Evolutionary conservation across 2,797 vertebrate genomes (phyloP).

Genomic region (Pangasius sanitwongsei): DNA sequence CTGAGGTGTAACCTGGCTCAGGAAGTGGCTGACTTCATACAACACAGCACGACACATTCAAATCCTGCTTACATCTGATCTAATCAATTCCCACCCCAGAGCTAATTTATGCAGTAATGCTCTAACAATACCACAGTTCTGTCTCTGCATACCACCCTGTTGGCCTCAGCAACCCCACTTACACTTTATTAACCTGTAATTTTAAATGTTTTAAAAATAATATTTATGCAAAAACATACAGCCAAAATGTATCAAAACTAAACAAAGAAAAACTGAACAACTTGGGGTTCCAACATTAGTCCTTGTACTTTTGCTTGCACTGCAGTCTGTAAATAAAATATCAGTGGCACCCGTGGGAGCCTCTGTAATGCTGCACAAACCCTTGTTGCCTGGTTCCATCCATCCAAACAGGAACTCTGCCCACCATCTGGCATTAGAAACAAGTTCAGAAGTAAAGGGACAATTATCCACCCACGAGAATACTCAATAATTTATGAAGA

Average conservation of each 20-base stretch:
- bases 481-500: not conserved
- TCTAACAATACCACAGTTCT: not conserved
- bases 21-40: not conserved
- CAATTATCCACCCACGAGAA: not conserved
- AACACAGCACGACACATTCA: not conserved
- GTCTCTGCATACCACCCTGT: not conserved
- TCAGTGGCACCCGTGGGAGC: not conserved
- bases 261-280: not conserved
- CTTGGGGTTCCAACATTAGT: not conserved
- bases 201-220: not conserved
- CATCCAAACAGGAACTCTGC: not conserved
- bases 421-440: constrained; percentile 7
- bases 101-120: not conserved
- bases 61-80: not conserved
- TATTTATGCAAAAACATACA: not conserved
- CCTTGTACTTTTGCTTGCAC: not conserved
- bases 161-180: not conserved
- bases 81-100: not conserved
- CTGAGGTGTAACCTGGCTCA: not conserved
- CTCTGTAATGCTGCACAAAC: not conserved
- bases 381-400: not conserved
- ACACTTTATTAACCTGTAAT: not conserved
- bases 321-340: not conserved
- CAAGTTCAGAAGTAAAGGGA: not conserved
- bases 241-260: not conserved